Base-by-base conservation (phyloP, 2,888 invertebrate species). In the Nephrocerus scutellatus region DNA sequence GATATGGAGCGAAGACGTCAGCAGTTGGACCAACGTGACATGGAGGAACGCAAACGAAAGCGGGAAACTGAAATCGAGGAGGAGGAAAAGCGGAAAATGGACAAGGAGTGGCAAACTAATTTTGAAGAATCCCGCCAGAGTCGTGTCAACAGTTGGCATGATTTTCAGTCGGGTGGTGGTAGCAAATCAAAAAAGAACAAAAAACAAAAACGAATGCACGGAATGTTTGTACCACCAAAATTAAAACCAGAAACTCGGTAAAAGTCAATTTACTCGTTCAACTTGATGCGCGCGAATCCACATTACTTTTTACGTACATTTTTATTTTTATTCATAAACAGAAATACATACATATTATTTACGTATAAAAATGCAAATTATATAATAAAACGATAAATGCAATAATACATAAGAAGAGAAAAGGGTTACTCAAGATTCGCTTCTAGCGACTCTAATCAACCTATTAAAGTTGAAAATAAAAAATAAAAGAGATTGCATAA, bases 81-180 rank as follows among this genome's bases (percentile, higher is more conserved):
- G 38, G 93, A 92, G 59, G 93, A 95, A 57, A 84, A 85, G 55
- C 77, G 82, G 43, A 85, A 90, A 43, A 71, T 86, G 31, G 91
- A 96, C 59, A 87, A 90, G 54, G 96, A 97, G 65, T 98, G 95
- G 92, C 90, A 95, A 50, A 92, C 95, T 63, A 98, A 97, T 71
- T 98, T 95, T 72, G 98, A 98, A 75, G 92, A 91, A 72, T 91
- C 91, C 28, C 76, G 91, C 46, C 90, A 92, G 72, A 89, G 82
- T 55, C 74, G 92, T 46, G 91, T 92, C 0, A 86, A 88, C 47
- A 91, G 90, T 63, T 92, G 92, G 92, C 88, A 91, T 58, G 84
- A 79, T 19, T 92, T 92, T 63, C 86, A 89, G 66, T 82, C 86
- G 0, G 77, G 75, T 30, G 61, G 68, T 12, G 66, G 70, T 25